Base-by-base conservation (phyloP, 2,797 vertebrate species). In the Knipowitschia caucasica region DNA sequence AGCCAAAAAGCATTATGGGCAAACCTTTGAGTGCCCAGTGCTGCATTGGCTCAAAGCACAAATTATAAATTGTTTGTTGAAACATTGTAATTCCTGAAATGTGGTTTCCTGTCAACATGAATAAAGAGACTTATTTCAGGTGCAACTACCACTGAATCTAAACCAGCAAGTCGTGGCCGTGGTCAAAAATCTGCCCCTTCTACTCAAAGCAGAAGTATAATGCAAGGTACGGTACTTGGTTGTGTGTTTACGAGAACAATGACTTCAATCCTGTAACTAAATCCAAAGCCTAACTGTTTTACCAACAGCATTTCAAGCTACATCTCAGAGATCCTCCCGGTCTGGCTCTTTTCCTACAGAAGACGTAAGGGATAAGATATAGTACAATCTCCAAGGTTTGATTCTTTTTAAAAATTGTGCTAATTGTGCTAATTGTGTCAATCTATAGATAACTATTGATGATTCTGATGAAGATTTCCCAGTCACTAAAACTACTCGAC, bases 381-480 rank as follows among this genome's bases (percentile, higher is more conserved):
- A 35, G 23, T n/a, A 3, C 23, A 46, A 47, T 3, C 12, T 12
- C 7, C 4, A n/a, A n/a, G n/a, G n/a, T n/a, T n/a, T n/a, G n/a
- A n/a, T n/a, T n/a, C n/a, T 25, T 34, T 53, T 46, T 21, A 2
- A 35, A n/a, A 4, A 5, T 54, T n/a, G n/a, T n/a, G n/a, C n/a
- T n/a, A n/a, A n/a, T n/a, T n/a, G n/a, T n/a, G n/a, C n/a, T n/a
- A n/a, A n/a, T n/a, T n/a, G n/a, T n/a, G n/a, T 79, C 33, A 5
- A 25, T 68, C 27, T 38, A 10, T 58, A 88, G 86, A 0, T 79
- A 14, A 63, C n/a, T 45, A 87, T 89, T 34, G 83, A 85, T 24
- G 85, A 89, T 65, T 85, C 82, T 0, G 85, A 89, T 64, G 87
- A 89, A 23, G 85, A 89, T 5, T 25, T 69, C 4, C 67, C 79